Evolutionary conservation across 2,797 vertebrate genomes (phyloP), one percentile per base, ranked within the genome.

Genomic region (Sebastes melanostomus): DNA sequence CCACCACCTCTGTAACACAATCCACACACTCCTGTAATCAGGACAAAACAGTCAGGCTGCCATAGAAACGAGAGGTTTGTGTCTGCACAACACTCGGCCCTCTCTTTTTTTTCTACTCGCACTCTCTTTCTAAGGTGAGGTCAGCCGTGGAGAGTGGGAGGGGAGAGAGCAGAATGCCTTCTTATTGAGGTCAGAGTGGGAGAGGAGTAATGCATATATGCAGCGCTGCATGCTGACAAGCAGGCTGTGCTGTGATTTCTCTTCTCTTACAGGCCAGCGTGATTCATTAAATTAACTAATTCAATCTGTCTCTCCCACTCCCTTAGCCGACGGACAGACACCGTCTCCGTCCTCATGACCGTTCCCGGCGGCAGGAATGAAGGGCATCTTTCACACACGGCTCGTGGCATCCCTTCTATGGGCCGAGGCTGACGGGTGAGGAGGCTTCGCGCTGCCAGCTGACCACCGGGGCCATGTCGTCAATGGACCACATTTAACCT

Each of bases 1-100:
- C 68, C 88, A 83, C 88, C 91, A 91, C 92, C 90, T 91, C 84
- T 78, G 90, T 89, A 95, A 96, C 92, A 94, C 94, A 94, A 93
- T 93, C 89, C 90, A 90, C 91, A 93, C 86, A 80, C 90, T 93
- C 90, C 89, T 87, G 92, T 84, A 94, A 94, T 90, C 92, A 89
- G 91, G 92, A 92, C 93, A 93, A 90, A 93, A 87, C 85, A 89
- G 87, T 77, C 78, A 68, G 75, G 93, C 86, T 95, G 82, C 93
- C 92, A 95, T 95, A 88, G 95, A 91, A 95, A 95, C 94, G 81
- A 32, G 74, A 90, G 86, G 85, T 93, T 92, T 94, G 93, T 93
- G 91, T 94, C 93, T 93, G 88, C 91, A 94, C 82, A 95, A 95
- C 93, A 94, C 86, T 78, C n/a, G 50, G 78, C 86, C 69, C 68